Evolutionary conservation across 2,888 invertebrate species (phyloP).

Genomic region (Leucoptera coffeella): DNA sequence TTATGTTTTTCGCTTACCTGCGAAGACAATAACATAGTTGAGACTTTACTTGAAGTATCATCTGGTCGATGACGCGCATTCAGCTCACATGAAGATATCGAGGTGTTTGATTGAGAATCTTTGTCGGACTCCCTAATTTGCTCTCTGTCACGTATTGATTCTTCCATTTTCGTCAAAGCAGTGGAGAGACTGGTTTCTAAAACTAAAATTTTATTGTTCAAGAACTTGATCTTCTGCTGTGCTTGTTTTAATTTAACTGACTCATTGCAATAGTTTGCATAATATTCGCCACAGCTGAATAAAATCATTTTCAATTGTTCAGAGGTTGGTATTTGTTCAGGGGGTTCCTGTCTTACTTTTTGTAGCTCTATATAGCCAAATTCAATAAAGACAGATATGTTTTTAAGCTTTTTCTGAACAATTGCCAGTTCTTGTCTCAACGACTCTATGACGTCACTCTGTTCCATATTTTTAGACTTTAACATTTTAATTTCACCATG

Average conservation of each 20-base stretch:
- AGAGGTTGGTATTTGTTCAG: conserved; percentile 11
- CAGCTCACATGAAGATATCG: too few relatives aligned
- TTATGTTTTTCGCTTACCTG: too few relatives aligned
- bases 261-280: conserved; percentile 17
- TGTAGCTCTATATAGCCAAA: conserved; percentile 18
- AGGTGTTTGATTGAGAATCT: too few relatives aligned
- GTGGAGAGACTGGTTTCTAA: conserved; percentile 15
- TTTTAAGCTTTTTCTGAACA: conserved; percentile 13
- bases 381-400: conserved; percentile 14
- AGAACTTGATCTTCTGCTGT: conserved; percentile 18
- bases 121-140: too few relatives aligned
- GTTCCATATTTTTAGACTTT: conserved; percentile 11
- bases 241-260: conserved; percentile 12
- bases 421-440: conserved; percentile 13
- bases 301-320: conserved; percentile 19
- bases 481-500: conserved; percentile 14
- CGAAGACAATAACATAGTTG: too few relatives aligned
- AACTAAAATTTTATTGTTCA: conserved; percentile 17
- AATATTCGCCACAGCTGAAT: conserved; percentile 18
- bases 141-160: too few relatives aligned
- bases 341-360: conserved; percentile 11
- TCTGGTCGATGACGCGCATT: conserved; percentile 3
- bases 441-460: conserved; percentile 10
- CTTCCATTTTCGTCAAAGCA: too few relatives aligned
- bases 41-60: too few relatives aligned